Base-by-base conservation (phyloP, 2,888 invertebrate species). In the Aproaerema taeniolella region DNA sequence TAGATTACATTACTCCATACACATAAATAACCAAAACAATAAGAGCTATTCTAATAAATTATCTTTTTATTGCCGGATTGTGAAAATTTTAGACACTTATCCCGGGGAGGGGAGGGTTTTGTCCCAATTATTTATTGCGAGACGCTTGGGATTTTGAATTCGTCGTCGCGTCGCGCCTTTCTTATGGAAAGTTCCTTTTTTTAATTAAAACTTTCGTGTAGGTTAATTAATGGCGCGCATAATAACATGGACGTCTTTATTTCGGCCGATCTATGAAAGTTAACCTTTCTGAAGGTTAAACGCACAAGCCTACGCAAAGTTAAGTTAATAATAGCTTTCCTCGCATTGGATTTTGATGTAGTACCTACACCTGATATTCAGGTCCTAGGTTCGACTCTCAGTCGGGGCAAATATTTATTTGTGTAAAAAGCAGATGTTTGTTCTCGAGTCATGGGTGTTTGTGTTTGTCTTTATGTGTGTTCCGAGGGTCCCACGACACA, bases 1-100 rank as follows among this genome's bases (percentile, higher is more conserved):
- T 85, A 86, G 86, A 85, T 85, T 86, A 86, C 81, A 85, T 85
- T 85, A 85, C 85, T 83, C 80, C 85, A 85, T 85, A 85, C 80
- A 83, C 85, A 86, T 86, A 85, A 85, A 85, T 86, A 86, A 85
- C 76, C 75, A 83, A 87, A 85, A 85, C 85, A 87, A 85, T 87
- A 86, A 86, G 82, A 83, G 85, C 81, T 82, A 85, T 86, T 83
- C 80, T 85, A 82, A 85, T 85, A 87, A 86, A 86, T 87, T 86
- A 86, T 85, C 85, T 86, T 87, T 86, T 86, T 86, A 86, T 85
- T 87, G 82, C 86, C 76, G 85, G 85, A 85, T 86, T 86, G 86
- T 86, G 85, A 86, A 86, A 86, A 86, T 86, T 85, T 86, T 81
- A 81, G 85, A 86, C 85, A 85, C 85, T 86, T 85, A 85, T 83